Base-by-base conservation (phyloP, 2,797 vertebrate genomes). In the Esox lucius region DNA sequence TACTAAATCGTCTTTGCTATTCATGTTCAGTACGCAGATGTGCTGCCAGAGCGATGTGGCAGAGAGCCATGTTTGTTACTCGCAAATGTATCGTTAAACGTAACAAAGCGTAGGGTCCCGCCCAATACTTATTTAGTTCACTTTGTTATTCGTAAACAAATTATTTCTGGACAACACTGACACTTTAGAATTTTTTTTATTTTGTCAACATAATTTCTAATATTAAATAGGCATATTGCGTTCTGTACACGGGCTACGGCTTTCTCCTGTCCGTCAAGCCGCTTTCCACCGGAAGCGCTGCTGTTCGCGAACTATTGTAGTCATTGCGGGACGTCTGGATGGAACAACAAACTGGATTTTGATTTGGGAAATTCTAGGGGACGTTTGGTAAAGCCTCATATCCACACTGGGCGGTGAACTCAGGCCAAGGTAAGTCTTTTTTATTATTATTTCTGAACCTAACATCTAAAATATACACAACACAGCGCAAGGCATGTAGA, bases 211-310 rank as follows among this genome's bases (percentile, higher is more conserved):
- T 13, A 2, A 13, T 13, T 13, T 46, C 11, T 0, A 5, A 66
- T 35, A 66, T 66, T 17, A 66, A 65, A 65, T 3, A 31, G 16
- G 33, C 64, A 1, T 66, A n/a, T 56, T 56, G 16, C 2, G 16
- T 4, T 56, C 51, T 16, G 26, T 33, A 28, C 9, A 33, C 15
- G 31, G 64, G 28, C 7, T 65, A 17, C 33, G 67, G 9, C 6
- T 56, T 56, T 56, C 13, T 62, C 33, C 12, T 59, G 70, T 39
- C 19, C 26, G 39, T 39, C 31, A 35, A 56, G 28, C 31, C 51
- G 16, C 49, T 59, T 53, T 24, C 19, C 72, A 39, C 78, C 78
- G 75, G 75, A 80, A 77, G 78, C 78, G 74, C 78, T 15, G 35
- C 67, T 42, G 67, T 68, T 46, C 5, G 22, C 35, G 73, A 16